These are phyloP conservation scores for Peromyscus nudipes DNA, from an alignment of 2,797 vertebrate genomes.

Conservation along the genomic window DNA sequence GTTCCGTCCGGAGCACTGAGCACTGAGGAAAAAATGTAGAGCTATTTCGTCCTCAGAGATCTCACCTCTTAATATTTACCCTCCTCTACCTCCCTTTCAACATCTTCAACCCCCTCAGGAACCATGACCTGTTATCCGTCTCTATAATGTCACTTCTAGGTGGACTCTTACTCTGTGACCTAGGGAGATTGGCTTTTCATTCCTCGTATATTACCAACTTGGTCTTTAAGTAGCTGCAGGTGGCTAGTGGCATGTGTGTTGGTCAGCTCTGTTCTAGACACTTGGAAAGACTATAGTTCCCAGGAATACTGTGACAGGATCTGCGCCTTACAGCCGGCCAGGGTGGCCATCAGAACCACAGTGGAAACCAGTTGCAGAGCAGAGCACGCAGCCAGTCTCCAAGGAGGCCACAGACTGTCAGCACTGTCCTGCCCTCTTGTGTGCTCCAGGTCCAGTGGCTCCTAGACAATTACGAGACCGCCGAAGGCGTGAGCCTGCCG, in stretches of 20 bases:
- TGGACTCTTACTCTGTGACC: not conserved
- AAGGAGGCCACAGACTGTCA: too few species aligned
- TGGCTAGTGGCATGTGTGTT: not conserved
- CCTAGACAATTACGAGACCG: constrained; percentile 96
- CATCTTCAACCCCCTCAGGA: not conserved
- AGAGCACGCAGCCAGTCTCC: too few species aligned
- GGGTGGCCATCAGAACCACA: not conserved
- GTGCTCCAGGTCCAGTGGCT: constrained; percentile 94
- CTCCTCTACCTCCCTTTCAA: not conserved
- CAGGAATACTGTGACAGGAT: not conserved
- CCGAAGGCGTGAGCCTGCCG: constrained; percentile 95
- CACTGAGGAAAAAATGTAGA: not conserved
- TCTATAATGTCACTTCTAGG: not conserved
- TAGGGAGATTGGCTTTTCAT: not conserved
- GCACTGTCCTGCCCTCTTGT: not conserved
- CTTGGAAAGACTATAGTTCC: not conserved
- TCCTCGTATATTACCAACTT: not conserved
- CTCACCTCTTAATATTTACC: not conserved
- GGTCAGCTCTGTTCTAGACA: not conserved
- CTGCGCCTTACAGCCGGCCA: not conserved
- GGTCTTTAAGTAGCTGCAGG: not conserved
- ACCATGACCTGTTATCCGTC: not conserved
- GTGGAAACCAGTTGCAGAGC: not conserved
- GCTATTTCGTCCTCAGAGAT: not conserved
- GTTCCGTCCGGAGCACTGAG: not conserved